Evolutionary conservation across 2,888 invertebrate species (phyloP).

Genomic region (Microdon myrmicae): DNA sequence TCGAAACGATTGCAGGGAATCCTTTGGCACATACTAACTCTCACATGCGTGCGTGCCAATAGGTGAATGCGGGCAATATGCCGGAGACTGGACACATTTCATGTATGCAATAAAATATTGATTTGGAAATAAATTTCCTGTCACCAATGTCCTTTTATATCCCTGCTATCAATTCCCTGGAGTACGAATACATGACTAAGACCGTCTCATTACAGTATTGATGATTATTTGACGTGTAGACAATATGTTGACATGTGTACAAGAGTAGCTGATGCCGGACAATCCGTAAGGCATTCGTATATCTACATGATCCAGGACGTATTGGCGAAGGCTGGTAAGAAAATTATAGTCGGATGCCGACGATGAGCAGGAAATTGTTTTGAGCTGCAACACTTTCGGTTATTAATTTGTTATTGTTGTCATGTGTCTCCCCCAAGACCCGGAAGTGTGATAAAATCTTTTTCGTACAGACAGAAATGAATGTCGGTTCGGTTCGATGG

Average conservation of each 20-base stretch:
- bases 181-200: background rate
- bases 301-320: no score
- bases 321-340: no score
- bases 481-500: no score
- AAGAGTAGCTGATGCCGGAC: constrained; percentile 30
- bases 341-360: background rate
- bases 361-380: constrained; percentile 28
- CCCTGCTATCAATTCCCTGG: background rate
- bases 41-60: constrained; percentile 1
- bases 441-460: no score
- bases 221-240: constrained; percentile 42
- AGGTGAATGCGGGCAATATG: background rate
- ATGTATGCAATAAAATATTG: constrained; percentile 46
- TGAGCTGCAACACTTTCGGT: constrained; percentile 31
- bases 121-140: constrained; percentile 45
- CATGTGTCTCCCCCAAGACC: no score
- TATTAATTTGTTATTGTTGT: constrained; percentile 27
- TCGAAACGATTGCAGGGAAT: no score
- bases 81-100: constrained; percentile 21
- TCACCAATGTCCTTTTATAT: constrained; percentile 24
- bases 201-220: constrained; percentile 13
- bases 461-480: no score
- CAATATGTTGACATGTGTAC: constrained; percentile 47
- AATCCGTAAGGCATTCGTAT: constrained; percentile 7
- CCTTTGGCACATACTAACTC: constrained; percentile 13